Evolutionary conservation across 2,888 invertebrate genomes (phyloP).

Genomic region (Trichopoda pennipes): DNA sequence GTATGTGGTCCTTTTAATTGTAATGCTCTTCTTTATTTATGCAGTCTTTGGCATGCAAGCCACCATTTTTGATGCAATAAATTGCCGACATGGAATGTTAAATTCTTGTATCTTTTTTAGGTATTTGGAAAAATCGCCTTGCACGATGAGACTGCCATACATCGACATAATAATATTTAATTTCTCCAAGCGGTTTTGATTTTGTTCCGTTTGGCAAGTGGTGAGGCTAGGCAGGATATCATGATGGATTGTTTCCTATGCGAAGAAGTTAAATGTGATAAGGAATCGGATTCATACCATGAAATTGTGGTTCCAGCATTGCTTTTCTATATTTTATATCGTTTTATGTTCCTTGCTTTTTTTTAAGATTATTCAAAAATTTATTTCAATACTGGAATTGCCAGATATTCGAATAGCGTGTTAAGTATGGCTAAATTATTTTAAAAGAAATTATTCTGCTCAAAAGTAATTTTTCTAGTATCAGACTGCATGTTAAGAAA

Average conservation of each 20-base stretch:
- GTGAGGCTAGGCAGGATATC: slow-evolving; percentile 99
- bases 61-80: slow-evolving; percentile 67
- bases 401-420: background rate
- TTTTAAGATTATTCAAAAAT: slow-evolving; percentile 84
- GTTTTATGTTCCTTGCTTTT: slow-evolving; percentile 99
- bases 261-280: slow-evolving; percentile 87
- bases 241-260: slow-evolving; percentile 96
- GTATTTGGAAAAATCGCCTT: slow-evolving; percentile 98
- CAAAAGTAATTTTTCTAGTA: too few species aligned
- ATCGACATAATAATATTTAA: slow-evolving; percentile 99
- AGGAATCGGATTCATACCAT: slow-evolving; percentile 83
- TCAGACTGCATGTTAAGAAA: too few species aligned
- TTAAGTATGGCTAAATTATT: too few species aligned
- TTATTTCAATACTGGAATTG: background rate
- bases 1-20: slow-evolving; percentile 98
- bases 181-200: slow-evolving; percentile 99
- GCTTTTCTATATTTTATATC: slow-evolving; percentile 99
- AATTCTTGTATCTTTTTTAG: slow-evolving; percentile 82
- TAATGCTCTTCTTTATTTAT: slow-evolving; percentile 99
- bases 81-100: background rate
- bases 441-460: too few species aligned
- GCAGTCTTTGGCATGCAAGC: slow-evolving; percentile 99
- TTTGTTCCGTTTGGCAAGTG: slow-evolving; percentile 96
- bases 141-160: slow-evolving; percentile 90
- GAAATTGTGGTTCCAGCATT: slow-evolving; percentile 92